phyloP scores from a whole-genome alignment of 2,113 vertebrate genomes.

The Nycticryphes semicollaris region DNA sequence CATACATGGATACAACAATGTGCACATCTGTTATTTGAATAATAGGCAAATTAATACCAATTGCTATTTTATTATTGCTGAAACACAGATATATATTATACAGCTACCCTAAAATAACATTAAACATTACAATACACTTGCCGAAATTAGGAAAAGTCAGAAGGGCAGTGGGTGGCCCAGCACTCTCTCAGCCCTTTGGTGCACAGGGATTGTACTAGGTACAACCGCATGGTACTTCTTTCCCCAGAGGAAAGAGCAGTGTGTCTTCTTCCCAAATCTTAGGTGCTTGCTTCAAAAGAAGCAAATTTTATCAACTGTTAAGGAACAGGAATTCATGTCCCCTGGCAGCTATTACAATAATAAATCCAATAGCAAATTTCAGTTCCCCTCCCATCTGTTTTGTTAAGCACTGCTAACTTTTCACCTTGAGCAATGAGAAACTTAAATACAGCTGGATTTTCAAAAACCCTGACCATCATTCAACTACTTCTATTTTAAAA shows the following conservation, averaged over 20 bases:
- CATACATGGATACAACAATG: background rate
- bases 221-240: background rate
- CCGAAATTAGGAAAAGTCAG: background rate
- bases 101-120: background rate
- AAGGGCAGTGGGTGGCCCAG: background rate
- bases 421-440: background rate
- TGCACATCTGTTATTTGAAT: background rate
- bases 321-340: background rate
- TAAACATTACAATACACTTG: background rate
- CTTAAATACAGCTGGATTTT: background rate
- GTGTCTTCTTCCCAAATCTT: background rate
- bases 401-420: background rate
- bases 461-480: background rate
- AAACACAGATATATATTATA: background rate
- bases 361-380: background rate
- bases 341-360: background rate
- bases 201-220: background rate
- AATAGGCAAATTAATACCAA: background rate
- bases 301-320: background rate
- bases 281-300: background rate
- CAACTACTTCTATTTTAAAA: background rate
- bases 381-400: background rate
- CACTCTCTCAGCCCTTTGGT: background rate
- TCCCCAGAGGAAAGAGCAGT: background rate
- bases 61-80: background rate